Percentiles rank a stretch among this genome's conserved stretches.
Evolutionary conservation across 1,140 invertebrate species (phyloP).

Genomic region (Wasmannia auropunctata): DNA sequence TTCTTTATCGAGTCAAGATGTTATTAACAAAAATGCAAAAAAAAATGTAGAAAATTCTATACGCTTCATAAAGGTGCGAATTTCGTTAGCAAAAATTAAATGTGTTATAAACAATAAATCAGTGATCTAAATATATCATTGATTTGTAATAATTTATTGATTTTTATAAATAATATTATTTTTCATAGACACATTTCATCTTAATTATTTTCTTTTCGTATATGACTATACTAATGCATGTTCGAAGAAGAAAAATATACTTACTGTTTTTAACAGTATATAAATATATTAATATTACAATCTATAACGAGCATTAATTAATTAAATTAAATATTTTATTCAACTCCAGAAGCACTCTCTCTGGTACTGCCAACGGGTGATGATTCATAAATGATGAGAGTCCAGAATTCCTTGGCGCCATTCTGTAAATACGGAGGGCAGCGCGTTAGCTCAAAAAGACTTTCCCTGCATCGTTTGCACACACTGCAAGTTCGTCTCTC

Average conservation of each 20-base stretch:
- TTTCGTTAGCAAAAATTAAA: background rate
- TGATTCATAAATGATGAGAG: constrained; percentile 67
- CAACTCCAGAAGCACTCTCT: constrained; percentile 63
- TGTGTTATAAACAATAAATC: background rate
- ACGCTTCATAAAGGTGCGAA: background rate
- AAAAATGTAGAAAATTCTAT: background rate
- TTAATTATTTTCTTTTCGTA: background rate
- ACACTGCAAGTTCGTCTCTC: constrained; percentile 26
- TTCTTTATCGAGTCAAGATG: constrained; percentile 69
- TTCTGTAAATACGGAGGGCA: constrained; percentile 75
- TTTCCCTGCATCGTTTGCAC: background rate
- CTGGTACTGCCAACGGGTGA: constrained; percentile 64
- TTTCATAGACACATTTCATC: constrained; percentile 1
- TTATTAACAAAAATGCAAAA: constrained; percentile 65
- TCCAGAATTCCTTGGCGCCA: constrained; percentile 72
- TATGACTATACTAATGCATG: background rate
- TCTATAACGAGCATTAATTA: constrained; percentile 1
- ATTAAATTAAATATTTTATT: constrained; percentile 69
- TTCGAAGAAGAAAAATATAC: constrained; percentile 27
- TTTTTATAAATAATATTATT: background rate
- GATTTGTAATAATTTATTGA: constrained; percentile 15
- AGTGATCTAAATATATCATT: background rate
- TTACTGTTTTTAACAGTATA: constrained; percentile 8
- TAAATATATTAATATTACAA: constrained; percentile 25
- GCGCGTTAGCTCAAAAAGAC: constrained; percentile 66